Evolutionary conservation across 2,797 vertebrate species (phyloP).

Genomic region (Tenualosa thibaudeaui): DNA sequence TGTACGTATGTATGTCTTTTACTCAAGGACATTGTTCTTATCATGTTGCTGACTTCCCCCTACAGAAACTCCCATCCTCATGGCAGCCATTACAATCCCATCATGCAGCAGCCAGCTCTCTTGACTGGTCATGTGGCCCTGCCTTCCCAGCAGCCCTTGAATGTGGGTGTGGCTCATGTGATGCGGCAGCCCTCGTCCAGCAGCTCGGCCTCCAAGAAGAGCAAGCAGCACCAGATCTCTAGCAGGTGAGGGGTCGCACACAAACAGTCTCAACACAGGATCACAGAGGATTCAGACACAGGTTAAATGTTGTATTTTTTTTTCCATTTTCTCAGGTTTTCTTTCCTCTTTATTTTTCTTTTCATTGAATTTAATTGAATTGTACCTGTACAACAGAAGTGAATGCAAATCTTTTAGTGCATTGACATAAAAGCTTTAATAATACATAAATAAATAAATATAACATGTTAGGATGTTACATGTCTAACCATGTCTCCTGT

Average conservation of each 20-base stretch:
- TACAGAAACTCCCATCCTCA: constrained; percentile 92
- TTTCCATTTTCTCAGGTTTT: neutral
- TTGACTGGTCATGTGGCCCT: constrained; percentile 91
- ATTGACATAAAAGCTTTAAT: too few species aligned
- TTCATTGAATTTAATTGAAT: too few species aligned
- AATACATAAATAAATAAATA: too few species aligned
- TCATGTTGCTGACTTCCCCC: constrained; percentile 22
- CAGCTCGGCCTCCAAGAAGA: constrained; percentile 86
- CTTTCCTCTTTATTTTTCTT: neutral
- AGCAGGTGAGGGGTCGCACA: constrained; percentile 75
- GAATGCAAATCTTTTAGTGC: too few species aligned
- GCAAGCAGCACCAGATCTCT: constrained; percentile 90
- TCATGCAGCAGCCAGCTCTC: constrained; percentile 97
- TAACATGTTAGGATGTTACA: too few species aligned
- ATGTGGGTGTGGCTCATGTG: constrained; percentile 95
- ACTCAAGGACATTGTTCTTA: neutral
- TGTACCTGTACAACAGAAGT: too few species aligned
- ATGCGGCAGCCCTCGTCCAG: constrained; percentile 92
- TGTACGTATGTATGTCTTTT: too few species aligned
- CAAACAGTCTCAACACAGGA: neutral
- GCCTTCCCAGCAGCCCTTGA: constrained; percentile 92
- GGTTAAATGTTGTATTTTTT: neutral
- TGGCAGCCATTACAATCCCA: constrained; percentile 96
- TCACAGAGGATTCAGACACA: neutral
- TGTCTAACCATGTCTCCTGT: neutral